Percentiles rank a stretch among this genome's conserved stretches.
Conservation (phyloP, 2,888 invertebrate genomes). For the Andrena camellia region DNA sequence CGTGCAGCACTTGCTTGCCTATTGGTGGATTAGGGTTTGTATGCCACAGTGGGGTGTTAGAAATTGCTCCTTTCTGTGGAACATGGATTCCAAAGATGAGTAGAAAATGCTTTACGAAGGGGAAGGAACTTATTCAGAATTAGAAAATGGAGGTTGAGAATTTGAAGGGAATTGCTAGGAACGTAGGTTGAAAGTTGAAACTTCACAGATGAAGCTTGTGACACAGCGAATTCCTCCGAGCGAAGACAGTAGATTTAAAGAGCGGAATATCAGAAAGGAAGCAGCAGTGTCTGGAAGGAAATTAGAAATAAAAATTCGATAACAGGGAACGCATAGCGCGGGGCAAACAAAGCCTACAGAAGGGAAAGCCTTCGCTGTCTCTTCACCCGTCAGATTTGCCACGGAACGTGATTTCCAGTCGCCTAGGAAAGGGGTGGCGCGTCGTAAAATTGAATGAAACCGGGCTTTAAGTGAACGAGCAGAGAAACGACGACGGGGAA, state of each 20-base stretch:
- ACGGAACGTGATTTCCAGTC: constrained; percentile 51
- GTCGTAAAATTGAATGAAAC: constrained; percentile 67
- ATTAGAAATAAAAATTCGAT: neutral
- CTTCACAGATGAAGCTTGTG: no score
- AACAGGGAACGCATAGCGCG: neutral
- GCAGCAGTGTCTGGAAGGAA: neutral
- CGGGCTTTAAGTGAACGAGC: constrained; percentile 64
- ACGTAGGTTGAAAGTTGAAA: no score
- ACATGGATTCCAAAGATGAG: neutral
- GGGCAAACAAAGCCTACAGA: neutral
- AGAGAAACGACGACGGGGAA: constrained; percentile 44
- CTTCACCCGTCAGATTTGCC: constrained; percentile 55
- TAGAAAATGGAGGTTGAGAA: neutral
- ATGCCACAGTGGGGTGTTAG: neutral
- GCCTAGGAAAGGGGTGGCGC: constrained; percentile 12
- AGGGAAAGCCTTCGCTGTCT: constrained; percentile 23
- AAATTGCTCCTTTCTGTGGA: neutral
- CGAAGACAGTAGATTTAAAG: neutral
- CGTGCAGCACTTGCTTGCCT: neutral
- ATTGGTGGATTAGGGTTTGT: neutral
- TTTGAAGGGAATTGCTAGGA: no score
- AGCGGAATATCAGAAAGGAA: neutral
- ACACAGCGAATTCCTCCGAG: no score
- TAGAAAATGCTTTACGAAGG: neutral
- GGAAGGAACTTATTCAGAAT: neutral